These are phyloP conservation scores for Phyllostomus hastatus DNA, from an alignment of 2,113 vertebrate species.

Conservation along the genomic window DNA sequence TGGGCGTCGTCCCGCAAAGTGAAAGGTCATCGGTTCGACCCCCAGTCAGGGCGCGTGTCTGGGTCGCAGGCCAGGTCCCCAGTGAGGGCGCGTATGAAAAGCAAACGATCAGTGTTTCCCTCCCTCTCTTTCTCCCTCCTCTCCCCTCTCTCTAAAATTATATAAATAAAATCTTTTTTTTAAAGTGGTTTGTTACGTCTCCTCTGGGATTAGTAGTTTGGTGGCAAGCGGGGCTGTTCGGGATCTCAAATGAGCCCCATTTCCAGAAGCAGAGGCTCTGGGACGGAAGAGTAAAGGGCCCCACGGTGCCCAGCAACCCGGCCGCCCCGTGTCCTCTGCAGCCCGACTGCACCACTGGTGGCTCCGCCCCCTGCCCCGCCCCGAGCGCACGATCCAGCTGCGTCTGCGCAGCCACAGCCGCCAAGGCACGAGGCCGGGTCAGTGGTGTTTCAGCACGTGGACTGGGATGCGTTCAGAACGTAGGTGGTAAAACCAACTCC, in stretches of 20 bases:
- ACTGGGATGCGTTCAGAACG: background rate
- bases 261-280: background rate
- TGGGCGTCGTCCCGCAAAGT: too few relatives aligned
- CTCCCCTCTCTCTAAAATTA: too few relatives aligned
- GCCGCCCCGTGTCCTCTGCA: background rate
- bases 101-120: too few relatives aligned
- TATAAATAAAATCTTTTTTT: too few relatives aligned
- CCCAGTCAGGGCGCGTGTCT: too few relatives aligned
- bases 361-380: background rate
- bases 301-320: background rate
- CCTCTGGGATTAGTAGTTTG: background rate
- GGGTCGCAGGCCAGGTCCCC: too few relatives aligned
- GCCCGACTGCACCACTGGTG: background rate
- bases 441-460: background rate
- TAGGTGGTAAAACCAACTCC: too few relatives aligned
- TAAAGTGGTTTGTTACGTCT: background rate
- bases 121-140: too few relatives aligned
- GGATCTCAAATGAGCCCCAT: background rate
- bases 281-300: background rate
- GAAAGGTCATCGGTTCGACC: too few relatives aligned
- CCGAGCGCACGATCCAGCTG: background rate
- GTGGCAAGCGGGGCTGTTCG: background rate
- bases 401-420: background rate
- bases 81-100: too few relatives aligned
- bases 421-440: background rate